Evolutionary conservation across 2,113 vertebrate genomes (phyloP).

Genomic region (Anoplopoma fimbria): DNA sequence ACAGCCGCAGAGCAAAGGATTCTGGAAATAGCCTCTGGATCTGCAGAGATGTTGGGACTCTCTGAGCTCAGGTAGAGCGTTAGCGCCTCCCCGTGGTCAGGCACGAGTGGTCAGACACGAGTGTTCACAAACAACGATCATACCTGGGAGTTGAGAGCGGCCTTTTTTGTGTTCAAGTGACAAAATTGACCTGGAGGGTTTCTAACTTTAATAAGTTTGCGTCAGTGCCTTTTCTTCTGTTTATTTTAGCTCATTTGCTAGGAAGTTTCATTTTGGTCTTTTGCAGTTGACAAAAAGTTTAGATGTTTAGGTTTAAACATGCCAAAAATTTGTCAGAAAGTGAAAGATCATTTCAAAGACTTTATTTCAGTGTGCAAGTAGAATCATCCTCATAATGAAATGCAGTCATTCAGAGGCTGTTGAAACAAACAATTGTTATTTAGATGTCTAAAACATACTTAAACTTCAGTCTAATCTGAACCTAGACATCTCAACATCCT

Average conservation of each 20-base stretch:
- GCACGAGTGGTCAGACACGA: constrained; percentile 20
- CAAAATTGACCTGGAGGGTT: not conserved
- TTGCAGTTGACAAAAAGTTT: not conserved
- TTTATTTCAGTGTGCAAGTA: not conserved
- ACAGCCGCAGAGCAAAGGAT: constrained; percentile 68
- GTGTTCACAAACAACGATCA: not conserved
- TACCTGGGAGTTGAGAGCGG: not conserved
- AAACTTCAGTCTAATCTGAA: no score
- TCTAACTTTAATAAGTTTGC: not conserved
- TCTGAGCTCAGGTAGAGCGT: constrained; percentile 42
- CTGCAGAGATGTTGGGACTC: not conserved
- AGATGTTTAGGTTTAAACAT: not conserved
- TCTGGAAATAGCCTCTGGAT: constrained; percentile 70
- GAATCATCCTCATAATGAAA: not conserved
- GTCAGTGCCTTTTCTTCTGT: not conserved
- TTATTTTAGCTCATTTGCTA: not conserved
- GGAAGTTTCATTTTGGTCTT: no score
- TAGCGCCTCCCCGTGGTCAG: constrained; percentile 70
- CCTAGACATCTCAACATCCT: not conserved
- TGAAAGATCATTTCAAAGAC: not conserved
- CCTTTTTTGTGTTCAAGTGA: not conserved
- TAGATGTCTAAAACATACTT: no score
- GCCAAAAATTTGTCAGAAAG: not conserved
- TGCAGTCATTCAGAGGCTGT: not conserved
- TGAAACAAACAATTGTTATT: not conserved